phyloP scores from a whole-genome alignment of 1,140 invertebrate genomes.

The Diuraphis noxia region DNA sequence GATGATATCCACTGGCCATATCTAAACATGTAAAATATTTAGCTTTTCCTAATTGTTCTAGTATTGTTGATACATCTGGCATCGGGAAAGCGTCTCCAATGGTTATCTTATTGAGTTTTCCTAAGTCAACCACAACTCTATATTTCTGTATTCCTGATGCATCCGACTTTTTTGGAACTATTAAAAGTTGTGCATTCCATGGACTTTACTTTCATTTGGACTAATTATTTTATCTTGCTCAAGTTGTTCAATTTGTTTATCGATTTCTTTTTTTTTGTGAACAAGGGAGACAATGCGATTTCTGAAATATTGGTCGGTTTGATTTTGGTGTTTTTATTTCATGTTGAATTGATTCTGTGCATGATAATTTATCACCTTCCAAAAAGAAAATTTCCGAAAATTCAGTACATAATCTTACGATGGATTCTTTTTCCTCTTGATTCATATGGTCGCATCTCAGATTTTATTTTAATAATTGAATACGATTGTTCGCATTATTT shows the following conservation, averaged over 20 bases:
- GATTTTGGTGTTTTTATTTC: neutral
- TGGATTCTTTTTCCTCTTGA: neutral
- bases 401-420: neutral
- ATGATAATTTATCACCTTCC: neutral
- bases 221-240: neutral
- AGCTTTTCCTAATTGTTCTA: too few relatives aligned
- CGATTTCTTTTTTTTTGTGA: neutral
- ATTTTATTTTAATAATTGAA: neutral
- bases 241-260: too few relatives aligned
- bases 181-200: too few relatives aligned
- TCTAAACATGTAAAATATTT: too few relatives aligned
- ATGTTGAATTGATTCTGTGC: neutral
- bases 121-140: too few relatives aligned
- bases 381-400: neutral
- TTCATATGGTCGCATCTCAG: neutral
- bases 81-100: too few relatives aligned
- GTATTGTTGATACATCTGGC: too few relatives aligned
- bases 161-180: too few relatives aligned
- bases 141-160: too few relatives aligned
- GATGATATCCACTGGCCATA: too few relatives aligned
- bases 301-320: neutral
- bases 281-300: neutral
- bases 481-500: neutral
- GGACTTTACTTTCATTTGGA: too few relatives aligned
- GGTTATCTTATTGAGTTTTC: too few relatives aligned